These are phyloP conservation scores for Zophobas atratus DNA, from an alignment of 1,140 invertebrate genomes.

Conservation along the genomic window DNA sequence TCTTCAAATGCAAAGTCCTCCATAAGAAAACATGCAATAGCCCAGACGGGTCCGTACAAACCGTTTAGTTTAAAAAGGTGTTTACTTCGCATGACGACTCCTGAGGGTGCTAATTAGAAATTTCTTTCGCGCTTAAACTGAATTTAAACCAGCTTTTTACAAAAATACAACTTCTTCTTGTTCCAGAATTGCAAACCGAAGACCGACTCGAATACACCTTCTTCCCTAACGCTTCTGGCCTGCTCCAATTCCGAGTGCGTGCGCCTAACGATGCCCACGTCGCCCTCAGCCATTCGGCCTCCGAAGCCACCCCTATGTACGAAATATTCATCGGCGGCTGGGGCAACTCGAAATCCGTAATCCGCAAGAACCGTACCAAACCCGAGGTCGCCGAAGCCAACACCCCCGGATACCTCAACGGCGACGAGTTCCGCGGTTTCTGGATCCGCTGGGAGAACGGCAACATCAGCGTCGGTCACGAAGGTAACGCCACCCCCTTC, in stretches of 20 bases:
- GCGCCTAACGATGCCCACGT: conserved; percentile 86
- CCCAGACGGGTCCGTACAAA: no score
- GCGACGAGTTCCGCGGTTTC: conserved; percentile 83
- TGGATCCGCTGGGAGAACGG: conserved; percentile 86
- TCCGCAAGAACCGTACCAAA: conserved; percentile 83
- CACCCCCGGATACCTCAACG: conserved; percentile 79
- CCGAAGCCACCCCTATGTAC: conserved; percentile 81
- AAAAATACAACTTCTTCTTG: conserved; percentile 52
- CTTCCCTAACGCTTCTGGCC: conserved; percentile 77
- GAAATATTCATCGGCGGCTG: conserved; percentile 90
- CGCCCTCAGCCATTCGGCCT: conserved; percentile 78
- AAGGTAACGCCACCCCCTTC: conserved; percentile 80
- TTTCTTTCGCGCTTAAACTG: no score
- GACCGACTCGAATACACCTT: conserved; percentile 88
- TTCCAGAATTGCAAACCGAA: conserved; percentile 80
- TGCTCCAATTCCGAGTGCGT: conserved; percentile 82
- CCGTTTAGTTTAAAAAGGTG: no score
- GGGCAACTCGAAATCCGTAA: conserved; percentile 87
- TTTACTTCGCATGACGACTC: no score
- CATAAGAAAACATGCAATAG: no score
- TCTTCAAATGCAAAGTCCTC: no score
- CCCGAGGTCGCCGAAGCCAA: conserved; percentile 83
- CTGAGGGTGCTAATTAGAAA: no score
- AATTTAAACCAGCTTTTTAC: not conserved
- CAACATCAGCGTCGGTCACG: conserved; percentile 76